These are phyloP conservation scores for Lycocerus yunnanus DNA, from an alignment of 2,888 invertebrate genomes.

Conservation along the genomic window DNA sequence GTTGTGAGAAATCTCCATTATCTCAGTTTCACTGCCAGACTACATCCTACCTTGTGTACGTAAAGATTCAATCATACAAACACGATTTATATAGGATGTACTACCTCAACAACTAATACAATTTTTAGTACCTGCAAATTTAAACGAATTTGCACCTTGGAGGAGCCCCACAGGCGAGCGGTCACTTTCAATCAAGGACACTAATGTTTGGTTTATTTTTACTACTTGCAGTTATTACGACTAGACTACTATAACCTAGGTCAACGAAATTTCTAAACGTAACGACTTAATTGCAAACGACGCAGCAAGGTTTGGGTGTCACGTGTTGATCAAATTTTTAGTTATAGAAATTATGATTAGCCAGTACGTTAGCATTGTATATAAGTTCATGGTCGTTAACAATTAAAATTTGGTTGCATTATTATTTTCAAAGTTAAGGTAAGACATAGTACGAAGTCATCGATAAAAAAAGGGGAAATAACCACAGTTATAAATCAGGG, in stretches of 20 bases:
- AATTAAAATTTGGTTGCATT: slow-evolving; percentile 7
- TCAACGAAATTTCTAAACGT: slow-evolving; percentile 42
- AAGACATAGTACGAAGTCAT: neutral
- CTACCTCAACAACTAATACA: slow-evolving; percentile 15
- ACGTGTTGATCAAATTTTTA: slow-evolving; percentile 28
- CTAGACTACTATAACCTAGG: slow-evolving; percentile 50
- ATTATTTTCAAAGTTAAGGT: slow-evolving; percentile 10
- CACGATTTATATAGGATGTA: neutral
- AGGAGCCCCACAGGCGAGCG: slow-evolving; percentile 45
- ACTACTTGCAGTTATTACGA: slow-evolving; percentile 44
- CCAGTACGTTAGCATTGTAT: slow-evolving; percentile 33
- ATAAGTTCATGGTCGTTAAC: slow-evolving; percentile 40
- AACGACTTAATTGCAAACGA: slow-evolving; percentile 43
- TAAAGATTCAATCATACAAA: neutral
- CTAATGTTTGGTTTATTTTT: slow-evolving; percentile 50
- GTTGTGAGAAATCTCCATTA: neutral
- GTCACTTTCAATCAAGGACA: slow-evolving; percentile 53
- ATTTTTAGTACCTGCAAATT: slow-evolving; percentile 15
- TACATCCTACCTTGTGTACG: neutral
- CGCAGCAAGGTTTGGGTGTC: slow-evolving; percentile 32
- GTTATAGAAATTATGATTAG: slow-evolving; percentile 24
- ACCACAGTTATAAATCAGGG: too few relatives aligned
- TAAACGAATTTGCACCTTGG: slow-evolving; percentile 41
- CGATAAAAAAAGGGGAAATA: too few relatives aligned
- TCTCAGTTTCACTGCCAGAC: neutral